A percentile compares a stretch with the other conserved stretches of the same genome.
These are phyloP conservation scores for Microcebus griseorufus DNA, from an alignment of 2,113 vertebrate species.

Conservation along the genomic window DNA sequence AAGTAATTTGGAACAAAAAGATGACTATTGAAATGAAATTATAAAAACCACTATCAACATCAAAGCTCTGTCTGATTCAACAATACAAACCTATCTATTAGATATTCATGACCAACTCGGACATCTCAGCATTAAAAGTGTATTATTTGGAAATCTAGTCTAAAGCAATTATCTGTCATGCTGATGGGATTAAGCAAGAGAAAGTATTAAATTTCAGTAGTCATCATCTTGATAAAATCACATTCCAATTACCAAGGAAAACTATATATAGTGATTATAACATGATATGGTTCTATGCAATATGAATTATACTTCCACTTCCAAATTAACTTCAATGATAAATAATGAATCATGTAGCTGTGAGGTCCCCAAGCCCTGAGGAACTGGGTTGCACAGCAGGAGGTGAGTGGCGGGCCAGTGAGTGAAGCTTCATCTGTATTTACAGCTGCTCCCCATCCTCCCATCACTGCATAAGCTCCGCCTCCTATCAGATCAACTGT, in stretches of 20 bases:
- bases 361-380: neutral
- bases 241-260: neutral
- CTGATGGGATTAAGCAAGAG: neutral
- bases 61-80: neutral
- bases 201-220: neutral
- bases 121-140: neutral
- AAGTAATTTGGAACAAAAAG: conserved; percentile 28
- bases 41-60: neutral
- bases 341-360: neutral
- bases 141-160: neutral
- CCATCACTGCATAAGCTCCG: too few relatives aligned
- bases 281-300: neutral
- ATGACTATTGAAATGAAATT: neutral
- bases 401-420: too few relatives aligned
- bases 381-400: too few relatives aligned
- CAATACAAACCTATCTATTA: neutral
- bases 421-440: too few relatives aligned
- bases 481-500: too few relatives aligned
- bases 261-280: neutral
- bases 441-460: too few relatives aligned
- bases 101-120: neutral
- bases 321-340: neutral
- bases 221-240: neutral
- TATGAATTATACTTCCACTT: neutral
- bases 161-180: conserved; percentile 28